Percentiles rank a stretch among this genome's conserved stretches.
Evolutionary conservation across 2,797 vertebrate genomes (phyloP).

Genomic region (Rhynchotus rufescens): DNA sequence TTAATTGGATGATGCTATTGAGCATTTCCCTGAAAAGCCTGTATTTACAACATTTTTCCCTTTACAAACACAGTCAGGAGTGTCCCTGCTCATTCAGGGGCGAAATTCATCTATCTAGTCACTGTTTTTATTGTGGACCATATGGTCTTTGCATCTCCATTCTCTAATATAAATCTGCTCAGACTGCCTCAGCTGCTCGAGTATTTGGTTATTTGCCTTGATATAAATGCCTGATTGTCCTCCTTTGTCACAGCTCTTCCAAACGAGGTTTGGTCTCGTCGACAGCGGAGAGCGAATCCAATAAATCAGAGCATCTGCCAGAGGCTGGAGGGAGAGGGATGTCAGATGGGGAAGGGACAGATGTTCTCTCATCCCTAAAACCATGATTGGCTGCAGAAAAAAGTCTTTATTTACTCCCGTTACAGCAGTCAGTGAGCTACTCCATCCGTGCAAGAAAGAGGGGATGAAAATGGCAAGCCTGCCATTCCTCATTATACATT

Average conservation of each 20-base stretch:
- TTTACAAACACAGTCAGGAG: not conserved
- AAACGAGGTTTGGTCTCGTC: not conserved
- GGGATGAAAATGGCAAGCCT: not conserved
- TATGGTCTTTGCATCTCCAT: not conserved
- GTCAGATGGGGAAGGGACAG: not conserved
- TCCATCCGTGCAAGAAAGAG: accelerated
- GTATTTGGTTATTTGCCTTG: not conserved
- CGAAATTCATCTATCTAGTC: not conserved
- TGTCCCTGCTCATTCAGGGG: not conserved
- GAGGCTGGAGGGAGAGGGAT: not conserved
- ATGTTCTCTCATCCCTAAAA: not conserved
- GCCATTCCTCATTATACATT: not conserved
- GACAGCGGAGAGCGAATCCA: not conserved
- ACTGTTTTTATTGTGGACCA: not conserved
- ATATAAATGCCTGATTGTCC: not conserved
- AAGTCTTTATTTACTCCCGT: not conserved
- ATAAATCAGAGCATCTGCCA: not conserved
- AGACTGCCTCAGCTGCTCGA: slow-evolving; percentile 3
- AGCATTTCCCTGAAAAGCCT: not conserved
- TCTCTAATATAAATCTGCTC: not conserved
- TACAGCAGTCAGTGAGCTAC: not conserved
- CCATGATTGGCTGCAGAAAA: not conserved
- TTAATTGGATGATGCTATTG: not conserved
- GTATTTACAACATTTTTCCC: not conserved
- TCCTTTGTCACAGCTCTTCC: not conserved